Percentiles rank a stretch among this genome's conserved stretches.
Conservation (phyloP, 2,797 vertebrate genomes). For the Myotis planiceps region DNA sequence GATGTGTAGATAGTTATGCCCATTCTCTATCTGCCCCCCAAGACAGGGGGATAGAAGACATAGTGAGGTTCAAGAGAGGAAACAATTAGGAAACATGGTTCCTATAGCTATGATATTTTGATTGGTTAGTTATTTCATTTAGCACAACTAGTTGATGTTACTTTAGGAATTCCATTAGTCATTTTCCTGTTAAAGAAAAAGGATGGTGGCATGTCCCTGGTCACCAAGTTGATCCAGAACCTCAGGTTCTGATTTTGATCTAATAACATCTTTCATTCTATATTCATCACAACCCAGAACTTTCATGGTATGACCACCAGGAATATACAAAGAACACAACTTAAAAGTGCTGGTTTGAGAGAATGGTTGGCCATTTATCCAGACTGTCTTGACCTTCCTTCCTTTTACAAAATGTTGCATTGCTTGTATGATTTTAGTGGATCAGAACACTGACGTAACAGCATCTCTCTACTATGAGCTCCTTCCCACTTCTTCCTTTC, state of each 20-base stretch:
- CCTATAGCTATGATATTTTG: neutral
- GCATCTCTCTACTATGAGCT: fast-evolving
- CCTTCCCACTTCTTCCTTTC: fast-evolving
- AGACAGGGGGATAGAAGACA: neutral
- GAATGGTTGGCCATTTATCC: fast-evolving
- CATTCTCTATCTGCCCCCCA: neutral
- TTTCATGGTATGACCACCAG: neutral
- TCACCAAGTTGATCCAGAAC: neutral
- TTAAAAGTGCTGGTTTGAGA: neutral
- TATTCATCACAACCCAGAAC: neutral
- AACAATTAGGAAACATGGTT: too few relatives aligned
- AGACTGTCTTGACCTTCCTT: neutral
- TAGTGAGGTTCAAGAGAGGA: neutral
- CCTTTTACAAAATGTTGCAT: neutral
- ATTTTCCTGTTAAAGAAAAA: neutral
- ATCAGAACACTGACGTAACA: neutral
- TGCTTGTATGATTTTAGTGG: neutral
- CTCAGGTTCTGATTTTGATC: neutral
- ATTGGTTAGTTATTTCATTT: neutral
- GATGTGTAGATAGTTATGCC: neutral
- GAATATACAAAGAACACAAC: neutral
- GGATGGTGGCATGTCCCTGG: neutral
- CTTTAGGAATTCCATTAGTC: too few relatives aligned
- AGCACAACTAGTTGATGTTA: too few relatives aligned
- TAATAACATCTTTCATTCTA: neutral